Conservation (phyloP, 2,113 vertebrate species). For the Thryonomys swinderianus region DNA sequence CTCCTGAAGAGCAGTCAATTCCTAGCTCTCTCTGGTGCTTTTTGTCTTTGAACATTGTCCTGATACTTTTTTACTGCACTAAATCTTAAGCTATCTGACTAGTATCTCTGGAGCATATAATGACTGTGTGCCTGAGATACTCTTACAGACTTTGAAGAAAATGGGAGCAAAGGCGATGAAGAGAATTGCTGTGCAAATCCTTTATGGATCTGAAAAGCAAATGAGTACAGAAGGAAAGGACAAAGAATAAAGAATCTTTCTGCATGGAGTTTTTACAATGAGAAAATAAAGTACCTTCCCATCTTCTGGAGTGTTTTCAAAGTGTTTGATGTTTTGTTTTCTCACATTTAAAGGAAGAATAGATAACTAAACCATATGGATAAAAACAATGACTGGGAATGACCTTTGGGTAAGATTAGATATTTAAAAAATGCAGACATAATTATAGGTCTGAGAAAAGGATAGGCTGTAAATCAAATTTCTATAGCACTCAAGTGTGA, state of each 20-base stretch:
- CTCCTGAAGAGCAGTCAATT: not conserved
- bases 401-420: conserved; percentile 2
- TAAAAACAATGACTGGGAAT: conserved; percentile 17
- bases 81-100: conserved; percentile 58
- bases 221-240: not conserved
- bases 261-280: conserved; percentile 12
- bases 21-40: not conserved
- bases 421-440: conserved; percentile 32
- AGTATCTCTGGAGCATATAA: conserved; percentile 52
- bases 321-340: not conserved
- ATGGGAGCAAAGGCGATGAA: conserved; percentile 6
- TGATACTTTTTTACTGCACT: conserved; percentile 47
- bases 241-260: not conserved
- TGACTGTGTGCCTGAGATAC: conserved; percentile 56
- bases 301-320: not conserved
- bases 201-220: conserved; percentile 40
- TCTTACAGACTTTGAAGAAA: conserved; percentile 48
- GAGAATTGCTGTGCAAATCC: conserved; percentile 49
- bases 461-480: conserved; percentile 11
- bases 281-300: conserved; percentile 55
- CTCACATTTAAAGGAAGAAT: conserved; percentile 26
- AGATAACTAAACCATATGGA: not conserved
- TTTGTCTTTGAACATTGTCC: conserved; percentile 45
- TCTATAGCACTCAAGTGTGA: not conserved
- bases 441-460: conserved; percentile 27